phyloP scores from a whole-genome alignment of 2,888 invertebrate species.

The Aethes cnicana region DNA sequence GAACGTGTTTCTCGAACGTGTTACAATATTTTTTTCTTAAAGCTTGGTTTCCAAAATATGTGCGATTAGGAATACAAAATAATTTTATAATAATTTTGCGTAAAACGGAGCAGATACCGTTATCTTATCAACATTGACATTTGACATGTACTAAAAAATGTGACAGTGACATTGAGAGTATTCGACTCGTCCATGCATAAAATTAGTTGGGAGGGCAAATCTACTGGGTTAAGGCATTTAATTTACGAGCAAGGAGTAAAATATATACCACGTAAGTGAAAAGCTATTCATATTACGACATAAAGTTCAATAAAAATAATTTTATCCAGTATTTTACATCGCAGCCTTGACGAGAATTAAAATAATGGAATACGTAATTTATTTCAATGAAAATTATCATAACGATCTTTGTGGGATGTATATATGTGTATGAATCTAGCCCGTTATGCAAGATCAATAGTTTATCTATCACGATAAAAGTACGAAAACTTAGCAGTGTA shows the following conservation, averaged over 20 bases:
- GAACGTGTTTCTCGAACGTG: too few relatives aligned
- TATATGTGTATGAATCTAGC: constrained; percentile 5
- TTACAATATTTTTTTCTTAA: too few relatives aligned
- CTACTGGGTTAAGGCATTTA: not conserved
- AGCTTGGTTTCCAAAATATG: too few relatives aligned
- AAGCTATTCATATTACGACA: too few relatives aligned
- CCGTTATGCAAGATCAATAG: constrained; percentile 16
- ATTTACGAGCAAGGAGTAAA: not conserved
- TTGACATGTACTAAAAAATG: not conserved
- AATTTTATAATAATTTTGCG: too few relatives aligned
- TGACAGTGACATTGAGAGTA: constrained; percentile 18
- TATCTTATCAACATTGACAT: constrained; percentile 15
- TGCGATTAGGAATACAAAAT: too few relatives aligned
- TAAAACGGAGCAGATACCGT: not conserved
- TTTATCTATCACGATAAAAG: not conserved
- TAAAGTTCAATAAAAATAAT: too few relatives aligned
- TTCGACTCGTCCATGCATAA: too few relatives aligned
- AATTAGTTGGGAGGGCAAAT: constrained; percentile 10
- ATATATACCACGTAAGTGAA: too few relatives aligned
- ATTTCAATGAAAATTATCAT: constrained; percentile 37
- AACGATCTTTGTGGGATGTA: constrained; percentile 3
- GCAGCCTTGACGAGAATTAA: constrained; percentile 57
- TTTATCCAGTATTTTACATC: constrained; percentile 8
- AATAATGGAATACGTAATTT: constrained; percentile 40
- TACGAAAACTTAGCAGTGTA: not conserved